These are phyloP conservation scores for Archocentrus centrarchus DNA, from an alignment of 2,113 vertebrate species.

Conservation along the genomic window DNA sequence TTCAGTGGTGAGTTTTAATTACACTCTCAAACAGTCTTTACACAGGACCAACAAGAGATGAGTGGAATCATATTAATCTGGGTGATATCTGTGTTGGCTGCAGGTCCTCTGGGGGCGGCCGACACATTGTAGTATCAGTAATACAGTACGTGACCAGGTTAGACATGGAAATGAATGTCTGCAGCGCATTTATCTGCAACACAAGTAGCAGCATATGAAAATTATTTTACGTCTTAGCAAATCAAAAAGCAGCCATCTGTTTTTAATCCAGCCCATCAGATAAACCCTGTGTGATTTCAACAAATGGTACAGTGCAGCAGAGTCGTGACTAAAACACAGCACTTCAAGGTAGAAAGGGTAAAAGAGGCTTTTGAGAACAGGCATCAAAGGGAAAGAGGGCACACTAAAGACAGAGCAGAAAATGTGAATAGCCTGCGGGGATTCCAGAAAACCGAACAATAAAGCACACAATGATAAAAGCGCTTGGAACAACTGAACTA, in stretches of 20 bases:
- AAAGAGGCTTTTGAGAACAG: slow-evolving; percentile 41
- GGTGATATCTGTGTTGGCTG: slow-evolving; percentile 31
- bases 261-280: slow-evolving; percentile 31
- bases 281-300: slow-evolving; percentile 15
- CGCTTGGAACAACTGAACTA: slow-evolving; percentile 33
- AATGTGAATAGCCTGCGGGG: slow-evolving; percentile 37
- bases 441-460: slow-evolving; percentile 58
- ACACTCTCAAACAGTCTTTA: slow-evolving; percentile 58
- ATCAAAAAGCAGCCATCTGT: slow-evolving; percentile 39
- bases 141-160: slow-evolving; percentile 44
- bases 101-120: slow-evolving; percentile 29
- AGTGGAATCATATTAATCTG: slow-evolving; percentile 49
- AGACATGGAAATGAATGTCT: slow-evolving; percentile 16
- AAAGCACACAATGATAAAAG: slow-evolving; percentile 38
- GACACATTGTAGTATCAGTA: slow-evolving; percentile 8
- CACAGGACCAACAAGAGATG: slow-evolving; percentile 44
- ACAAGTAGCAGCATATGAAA: background rate
- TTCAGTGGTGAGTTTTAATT: slow-evolving; percentile 69
- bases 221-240: slow-evolving; percentile 12
- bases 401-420: slow-evolving; percentile 35
- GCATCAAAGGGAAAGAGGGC: slow-evolving; percentile 60
- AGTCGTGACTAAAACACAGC: slow-evolving; percentile 21
- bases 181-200: slow-evolving; percentile 17
- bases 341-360: slow-evolving; percentile 41
- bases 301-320: slow-evolving; percentile 9